These are phyloP conservation scores for Tragelaphus buxtoni DNA, from an alignment of 2,113 vertebrate genomes.

Conservation along the genomic window DNA sequence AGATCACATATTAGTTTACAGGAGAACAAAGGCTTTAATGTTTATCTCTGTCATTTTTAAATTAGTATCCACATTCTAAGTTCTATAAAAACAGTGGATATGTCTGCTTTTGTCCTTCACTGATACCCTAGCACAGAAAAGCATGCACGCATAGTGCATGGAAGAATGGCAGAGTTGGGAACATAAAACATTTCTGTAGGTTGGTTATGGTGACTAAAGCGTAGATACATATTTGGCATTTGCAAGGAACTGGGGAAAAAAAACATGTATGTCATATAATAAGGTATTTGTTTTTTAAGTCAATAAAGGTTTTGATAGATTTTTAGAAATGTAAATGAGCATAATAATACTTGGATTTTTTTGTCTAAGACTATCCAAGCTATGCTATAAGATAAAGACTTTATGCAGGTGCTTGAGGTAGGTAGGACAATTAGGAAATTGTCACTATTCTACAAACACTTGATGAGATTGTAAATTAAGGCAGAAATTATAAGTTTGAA, in stretches of 20 bases:
- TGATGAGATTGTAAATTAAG: background rate
- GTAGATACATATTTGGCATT: background rate
- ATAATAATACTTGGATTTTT: background rate
- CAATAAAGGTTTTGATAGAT: background rate
- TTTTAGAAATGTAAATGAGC: background rate
- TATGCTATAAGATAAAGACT: background rate
- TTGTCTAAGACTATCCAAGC: background rate
- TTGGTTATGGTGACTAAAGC: background rate
- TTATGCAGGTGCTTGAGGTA: background rate
- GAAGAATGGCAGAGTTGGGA: background rate
- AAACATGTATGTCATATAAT: background rate
- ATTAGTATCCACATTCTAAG: background rate
- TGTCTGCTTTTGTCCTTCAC: background rate
- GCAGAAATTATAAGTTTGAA: background rate
- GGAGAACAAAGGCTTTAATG: background rate
- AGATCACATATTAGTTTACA: background rate
- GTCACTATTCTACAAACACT: background rate
- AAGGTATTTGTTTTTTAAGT: background rate
- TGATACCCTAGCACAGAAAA: background rate
- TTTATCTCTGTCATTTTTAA: background rate
- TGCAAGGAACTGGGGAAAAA: background rate
- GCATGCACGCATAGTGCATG: background rate
- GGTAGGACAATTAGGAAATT: background rate
- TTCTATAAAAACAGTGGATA: background rate
- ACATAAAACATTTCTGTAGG: background rate